A percentile compares a stretch with the other conserved stretches of the same genome.
phyloP scores from a whole-genome alignment of 2,113 vertebrate genomes.

The human region GRCh38 chr11:10109501-10110000 shows the following conservation, averaged over 20 bases:
- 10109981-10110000: constrained; percentile 84
- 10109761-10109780: constrained; percentile 56
- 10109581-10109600: constrained; percentile 50
- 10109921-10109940: constrained; percentile 85
- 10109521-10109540: constrained; percentile 79
- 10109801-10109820: constrained; percentile 72
- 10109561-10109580: constrained; percentile 44
- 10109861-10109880: constrained; percentile 76
- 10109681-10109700: constrained; percentile 33
- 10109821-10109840: constrained; percentile 47
- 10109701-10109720: constrained; percentile 52
- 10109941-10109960: constrained; percentile 84
- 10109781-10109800: constrained; percentile 61
- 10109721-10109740: constrained; percentile 67
- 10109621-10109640: constrained; percentile 49
- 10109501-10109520: constrained; percentile 75
- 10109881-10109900: constrained; percentile 80
- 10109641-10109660: constrained; percentile 23
- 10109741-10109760: constrained; percentile 64
- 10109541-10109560: constrained; percentile 59
- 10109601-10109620: constrained; percentile 17
- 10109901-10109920: constrained; percentile 83
- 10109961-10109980: constrained; percentile 86
- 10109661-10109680: background rate
- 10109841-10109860: constrained; percentile 76